Evolutionary conservation across 2,888 invertebrate genomes (phyloP).

Genomic region (Quadriops clusia): DNA sequence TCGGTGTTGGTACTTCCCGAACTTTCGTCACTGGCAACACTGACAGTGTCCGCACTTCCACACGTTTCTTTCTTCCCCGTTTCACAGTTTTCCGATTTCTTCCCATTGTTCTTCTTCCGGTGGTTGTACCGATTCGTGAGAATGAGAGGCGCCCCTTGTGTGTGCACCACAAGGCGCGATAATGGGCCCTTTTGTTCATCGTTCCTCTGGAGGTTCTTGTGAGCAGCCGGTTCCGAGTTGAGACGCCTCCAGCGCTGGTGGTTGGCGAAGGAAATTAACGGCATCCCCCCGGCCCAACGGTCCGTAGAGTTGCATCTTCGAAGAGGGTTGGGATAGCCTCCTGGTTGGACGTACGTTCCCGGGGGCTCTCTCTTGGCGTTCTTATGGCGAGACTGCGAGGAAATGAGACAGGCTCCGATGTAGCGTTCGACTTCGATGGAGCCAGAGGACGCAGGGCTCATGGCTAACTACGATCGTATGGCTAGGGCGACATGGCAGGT

Average conservation of each 20-base stretch:
- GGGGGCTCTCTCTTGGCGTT: slow-evolving; percentile 31
- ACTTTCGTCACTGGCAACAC: slow-evolving; percentile 68
- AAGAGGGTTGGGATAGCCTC: slow-evolving; percentile 13
- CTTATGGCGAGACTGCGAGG: slow-evolving; percentile 29
- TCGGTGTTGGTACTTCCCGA: slow-evolving; percentile 53
- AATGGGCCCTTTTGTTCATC: slow-evolving; percentile 40
- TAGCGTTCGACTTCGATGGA: slow-evolving; percentile 50
- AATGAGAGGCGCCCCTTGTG: slow-evolving; percentile 76
- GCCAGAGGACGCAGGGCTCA: slow-evolving; percentile 62
- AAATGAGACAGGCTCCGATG: slow-evolving; percentile 50
- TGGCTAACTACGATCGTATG: slow-evolving; percentile 23
- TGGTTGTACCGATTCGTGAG: slow-evolving; percentile 50
- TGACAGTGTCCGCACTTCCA: slow-evolving; percentile 45
- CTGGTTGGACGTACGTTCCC: not conserved
- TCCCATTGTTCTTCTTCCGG: slow-evolving; percentile 33
- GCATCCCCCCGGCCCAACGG: slow-evolving; percentile 65
- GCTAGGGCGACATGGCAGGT: not conserved
- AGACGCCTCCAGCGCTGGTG: slow-evolving; percentile 37
- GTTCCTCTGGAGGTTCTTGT: not conserved
- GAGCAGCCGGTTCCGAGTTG: not conserved
- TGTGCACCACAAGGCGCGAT: slow-evolving; percentile 67
- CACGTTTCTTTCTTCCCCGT: slow-evolving; percentile 6
- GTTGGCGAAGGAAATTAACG: slow-evolving; percentile 67
- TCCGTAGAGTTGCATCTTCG: slow-evolving; percentile 35
- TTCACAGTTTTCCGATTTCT: slow-evolving; percentile 5